Conservation (phyloP, 2,113 vertebrate genomes). For the Psittacara wagleri region DNA sequence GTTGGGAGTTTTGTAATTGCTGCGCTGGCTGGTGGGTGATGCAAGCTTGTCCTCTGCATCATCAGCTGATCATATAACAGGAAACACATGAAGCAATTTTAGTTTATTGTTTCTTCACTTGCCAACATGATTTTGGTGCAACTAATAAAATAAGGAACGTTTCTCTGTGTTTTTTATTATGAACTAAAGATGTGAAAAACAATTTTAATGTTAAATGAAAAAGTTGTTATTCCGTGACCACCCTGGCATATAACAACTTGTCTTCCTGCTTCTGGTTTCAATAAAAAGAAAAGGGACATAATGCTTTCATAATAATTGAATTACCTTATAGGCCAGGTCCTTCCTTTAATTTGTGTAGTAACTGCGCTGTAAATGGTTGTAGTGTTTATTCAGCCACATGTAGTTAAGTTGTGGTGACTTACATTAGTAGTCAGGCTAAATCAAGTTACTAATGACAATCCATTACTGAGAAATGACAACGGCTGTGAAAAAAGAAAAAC, state of each 20-base stretch:
- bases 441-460: constrained; percentile 25
- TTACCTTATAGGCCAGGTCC: neutral
- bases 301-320: constrained; percentile 44
- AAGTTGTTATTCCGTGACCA: constrained; percentile 38
- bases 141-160: constrained; percentile 71
- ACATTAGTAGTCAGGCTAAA: constrained; percentile 4
- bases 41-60: constrained; percentile 41
- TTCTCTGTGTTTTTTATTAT: constrained; percentile 53
- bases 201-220: constrained; percentile 55
- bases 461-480: neutral
- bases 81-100: constrained; percentile 65
- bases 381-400: constrained; percentile 27
- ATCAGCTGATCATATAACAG: constrained; percentile 61
- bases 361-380: neutral
- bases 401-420: neutral
- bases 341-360: neutral
- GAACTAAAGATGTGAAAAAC: constrained; percentile 46
- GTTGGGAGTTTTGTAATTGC: neutral
- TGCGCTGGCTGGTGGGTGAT: neutral
- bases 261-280: constrained; percentile 55
- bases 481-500: neutral
- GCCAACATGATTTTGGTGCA: constrained; percentile 64
- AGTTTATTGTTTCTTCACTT: constrained; percentile 68
- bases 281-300: constrained; percentile 50
- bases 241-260: constrained; percentile 5